Evolutionary conservation across 2,888 invertebrate species (phyloP).

Genomic region (Taenaris catops): DNA sequence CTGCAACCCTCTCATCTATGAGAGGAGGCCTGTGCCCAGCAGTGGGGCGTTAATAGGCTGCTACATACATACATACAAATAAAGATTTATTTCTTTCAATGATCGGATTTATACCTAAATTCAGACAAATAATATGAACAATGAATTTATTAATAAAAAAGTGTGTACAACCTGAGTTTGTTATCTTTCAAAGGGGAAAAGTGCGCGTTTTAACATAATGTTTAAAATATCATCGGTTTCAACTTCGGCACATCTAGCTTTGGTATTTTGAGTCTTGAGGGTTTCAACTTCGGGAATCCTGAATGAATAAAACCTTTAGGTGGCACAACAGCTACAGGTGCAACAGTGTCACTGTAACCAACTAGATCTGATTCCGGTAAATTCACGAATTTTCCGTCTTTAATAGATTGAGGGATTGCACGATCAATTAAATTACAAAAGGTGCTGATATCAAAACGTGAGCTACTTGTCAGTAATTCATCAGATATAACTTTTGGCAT

Average conservation of each 20-base stretch:
- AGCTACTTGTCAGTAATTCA: constrained; percentile 25
- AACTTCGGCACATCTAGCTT: constrained; percentile 42
- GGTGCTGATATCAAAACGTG: constrained; percentile 41
- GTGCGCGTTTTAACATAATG: too few relatives aligned
- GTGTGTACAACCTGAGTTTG: too few relatives aligned
- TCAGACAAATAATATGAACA: too few relatives aligned
- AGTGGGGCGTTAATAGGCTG: too few relatives aligned
- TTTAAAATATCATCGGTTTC: constrained; percentile 19
- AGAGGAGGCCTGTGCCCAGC: too few relatives aligned
- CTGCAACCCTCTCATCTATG: too few relatives aligned
- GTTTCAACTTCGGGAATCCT: constrained; percentile 37
- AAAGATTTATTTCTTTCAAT: too few relatives aligned
- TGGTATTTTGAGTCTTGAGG: constrained; percentile 46
- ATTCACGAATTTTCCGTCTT: constrained; percentile 53
- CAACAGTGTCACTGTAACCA: constrained; percentile 44
- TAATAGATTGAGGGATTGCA: constrained; percentile 54
- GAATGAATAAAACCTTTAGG: constrained; percentile 49
- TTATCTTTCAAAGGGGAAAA: too few relatives aligned
- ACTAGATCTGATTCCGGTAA: constrained; percentile 46
- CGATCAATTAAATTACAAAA: constrained; percentile 59
- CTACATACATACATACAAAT: too few relatives aligned
- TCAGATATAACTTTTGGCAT: too few relatives aligned
- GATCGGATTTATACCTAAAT: too few relatives aligned
- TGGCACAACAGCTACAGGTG: constrained; percentile 44
- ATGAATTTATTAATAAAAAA: too few relatives aligned